Conservation (phyloP, 2,797 vertebrate species). For the Dendrocincla tyrannina region DNA sequence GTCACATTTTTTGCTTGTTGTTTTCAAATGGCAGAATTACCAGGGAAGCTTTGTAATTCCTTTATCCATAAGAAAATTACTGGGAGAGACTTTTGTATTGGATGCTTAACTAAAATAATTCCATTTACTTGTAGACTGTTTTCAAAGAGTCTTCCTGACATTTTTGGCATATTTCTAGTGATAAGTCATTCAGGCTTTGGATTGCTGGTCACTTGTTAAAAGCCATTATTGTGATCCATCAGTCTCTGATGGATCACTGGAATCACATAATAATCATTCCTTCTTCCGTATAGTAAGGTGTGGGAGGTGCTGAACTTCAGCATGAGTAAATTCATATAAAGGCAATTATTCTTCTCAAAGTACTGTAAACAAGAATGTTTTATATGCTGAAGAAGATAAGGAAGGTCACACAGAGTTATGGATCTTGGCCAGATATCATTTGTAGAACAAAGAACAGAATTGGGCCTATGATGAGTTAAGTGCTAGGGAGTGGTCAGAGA, state of each 20-base stretch:
- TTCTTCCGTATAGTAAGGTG: not conserved
- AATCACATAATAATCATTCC: not conserved
- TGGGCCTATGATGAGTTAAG: not conserved
- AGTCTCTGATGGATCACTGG: not conserved
- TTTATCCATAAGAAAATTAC: not conserved
- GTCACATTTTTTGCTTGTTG: not conserved
- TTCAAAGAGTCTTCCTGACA: not conserved
- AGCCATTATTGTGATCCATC: not conserved
- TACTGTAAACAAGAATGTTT: not conserved
- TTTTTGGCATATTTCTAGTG: not conserved
- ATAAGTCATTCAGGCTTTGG: not conserved
- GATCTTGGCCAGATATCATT: not conserved
- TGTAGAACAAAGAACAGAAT: not conserved
- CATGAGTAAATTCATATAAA: not conserved
- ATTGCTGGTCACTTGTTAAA: not conserved
- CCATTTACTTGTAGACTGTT: not conserved
- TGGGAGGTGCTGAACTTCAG: not conserved
- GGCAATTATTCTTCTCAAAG: not conserved
- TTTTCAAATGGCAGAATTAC: constrained; percentile 44
- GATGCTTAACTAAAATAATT: not conserved
- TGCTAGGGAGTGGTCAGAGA: not conserved
- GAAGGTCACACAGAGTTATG: not conserved
- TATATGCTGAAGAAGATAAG: not conserved
- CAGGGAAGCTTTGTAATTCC: constrained; percentile 32
- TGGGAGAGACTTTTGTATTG: not conserved